phyloP scores from a whole-genome alignment of 2,888 invertebrate species.

The Amiota mariae region DNA sequence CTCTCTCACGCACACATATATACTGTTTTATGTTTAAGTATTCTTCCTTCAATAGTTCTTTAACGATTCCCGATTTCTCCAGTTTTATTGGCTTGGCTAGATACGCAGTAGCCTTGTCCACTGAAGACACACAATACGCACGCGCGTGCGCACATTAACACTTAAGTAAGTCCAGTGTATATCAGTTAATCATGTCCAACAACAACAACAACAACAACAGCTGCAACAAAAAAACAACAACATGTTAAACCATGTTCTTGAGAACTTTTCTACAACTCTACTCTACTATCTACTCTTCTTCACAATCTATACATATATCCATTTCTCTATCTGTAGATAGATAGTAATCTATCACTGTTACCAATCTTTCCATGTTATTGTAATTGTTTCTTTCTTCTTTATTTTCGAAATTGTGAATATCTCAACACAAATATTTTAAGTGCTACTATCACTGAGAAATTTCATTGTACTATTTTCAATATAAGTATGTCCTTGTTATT shows the following conservation, averaged over 20 bases:
- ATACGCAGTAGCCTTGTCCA: constrained; percentile 12
- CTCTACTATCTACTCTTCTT: constrained; percentile 20
- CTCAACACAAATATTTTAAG: too few relatives aligned
- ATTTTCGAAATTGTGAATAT: too few relatives aligned
- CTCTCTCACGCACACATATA: constrained; percentile 18
- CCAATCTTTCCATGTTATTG: too few relatives aligned
- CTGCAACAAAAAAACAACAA: constrained; percentile 61
- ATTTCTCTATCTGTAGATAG: constrained; percentile 21
- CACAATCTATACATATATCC: constrained; percentile 16
- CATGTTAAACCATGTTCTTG: constrained; percentile 62
- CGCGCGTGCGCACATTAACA: constrained; percentile 42
- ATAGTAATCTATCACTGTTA: too few relatives aligned
- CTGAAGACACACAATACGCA: constrained; percentile 29
- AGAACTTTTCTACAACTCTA: constrained; percentile 49
- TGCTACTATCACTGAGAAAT: too few relatives aligned
- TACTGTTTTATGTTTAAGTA: neutral
- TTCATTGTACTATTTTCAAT: too few relatives aligned
- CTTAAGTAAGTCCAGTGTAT: constrained; percentile 50
- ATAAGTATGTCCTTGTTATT: neutral
- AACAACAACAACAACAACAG: constrained; percentile 55
- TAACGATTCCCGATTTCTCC: neutral
- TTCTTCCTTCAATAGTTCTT: constrained; percentile 7
- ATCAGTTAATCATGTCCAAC: constrained; percentile 61
- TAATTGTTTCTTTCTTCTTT: neutral
- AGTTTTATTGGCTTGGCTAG: constrained; percentile 5